Evolutionary conservation across 2,797 vertebrate species (phyloP).

Genomic region (Dallia pectoralis): DNA sequence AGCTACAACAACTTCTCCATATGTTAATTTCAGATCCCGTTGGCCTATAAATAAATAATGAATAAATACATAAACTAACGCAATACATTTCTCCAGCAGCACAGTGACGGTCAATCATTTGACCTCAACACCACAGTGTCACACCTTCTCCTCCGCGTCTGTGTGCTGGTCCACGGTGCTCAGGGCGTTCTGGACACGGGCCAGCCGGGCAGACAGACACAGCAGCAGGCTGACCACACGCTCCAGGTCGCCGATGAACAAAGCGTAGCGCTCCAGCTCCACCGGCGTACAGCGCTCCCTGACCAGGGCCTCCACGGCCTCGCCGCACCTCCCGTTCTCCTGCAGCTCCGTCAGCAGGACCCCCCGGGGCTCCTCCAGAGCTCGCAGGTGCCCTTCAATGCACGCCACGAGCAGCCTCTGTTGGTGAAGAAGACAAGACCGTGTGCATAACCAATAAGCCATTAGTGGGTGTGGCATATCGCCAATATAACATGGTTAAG

Average conservation of each 20-base stretch:
- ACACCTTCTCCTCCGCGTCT: constrained; percentile 87
- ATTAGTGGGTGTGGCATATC: too few species aligned
- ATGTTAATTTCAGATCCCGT: too few species aligned
- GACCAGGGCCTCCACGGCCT: constrained; percentile 71
- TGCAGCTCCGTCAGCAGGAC: constrained; percentile 63
- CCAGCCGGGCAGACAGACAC: constrained; percentile 88
- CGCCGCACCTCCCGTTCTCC: constrained; percentile 60
- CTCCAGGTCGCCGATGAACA: constrained; percentile 92
- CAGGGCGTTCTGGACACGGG: constrained; percentile 86
- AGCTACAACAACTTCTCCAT: too few species aligned
- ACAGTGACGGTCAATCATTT: neutral
- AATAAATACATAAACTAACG: too few species aligned
- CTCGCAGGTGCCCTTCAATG: constrained; percentile 70
- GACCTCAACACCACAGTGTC: neutral
- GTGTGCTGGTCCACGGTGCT: constrained; percentile 73
- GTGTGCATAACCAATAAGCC: too few species aligned
- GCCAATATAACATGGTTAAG: too few species aligned
- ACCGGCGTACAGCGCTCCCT: constrained; percentile 71
- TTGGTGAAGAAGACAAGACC: neutral
- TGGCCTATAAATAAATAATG: too few species aligned
- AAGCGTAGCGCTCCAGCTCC: constrained; percentile 83
- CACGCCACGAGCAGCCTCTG: constrained; percentile 76
- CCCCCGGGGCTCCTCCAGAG: constrained; percentile 64
- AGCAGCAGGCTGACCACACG: constrained; percentile 92
- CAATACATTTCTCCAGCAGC: too few species aligned